Conservation (phyloP, 1,140 invertebrate species). For the Drosophila nigromelanica region DNA sequence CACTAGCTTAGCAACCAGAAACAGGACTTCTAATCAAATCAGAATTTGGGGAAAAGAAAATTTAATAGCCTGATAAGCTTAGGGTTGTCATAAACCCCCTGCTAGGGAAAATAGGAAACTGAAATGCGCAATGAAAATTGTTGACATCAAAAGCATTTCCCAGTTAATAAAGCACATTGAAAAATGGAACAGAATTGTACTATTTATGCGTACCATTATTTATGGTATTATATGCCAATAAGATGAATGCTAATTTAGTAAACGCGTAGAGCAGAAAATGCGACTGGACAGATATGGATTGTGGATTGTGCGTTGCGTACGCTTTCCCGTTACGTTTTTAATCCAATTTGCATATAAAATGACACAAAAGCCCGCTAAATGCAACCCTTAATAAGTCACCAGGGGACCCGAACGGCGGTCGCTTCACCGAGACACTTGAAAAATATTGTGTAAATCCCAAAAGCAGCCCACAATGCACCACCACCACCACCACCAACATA, state of each 20-base stretch:
- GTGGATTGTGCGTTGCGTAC: constrained; percentile 63
- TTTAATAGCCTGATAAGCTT: constrained; percentile 76
- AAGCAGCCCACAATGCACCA: constrained; percentile 37
- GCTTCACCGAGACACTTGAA: constrained; percentile 70
- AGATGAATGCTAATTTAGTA: constrained; percentile 68
- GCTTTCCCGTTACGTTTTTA: constrained; percentile 51
- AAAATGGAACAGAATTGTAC: constrained; percentile 38
- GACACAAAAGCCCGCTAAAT: constrained; percentile 81
- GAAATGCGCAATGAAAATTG: constrained; percentile 67
- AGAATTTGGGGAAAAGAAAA: constrained; percentile 33
- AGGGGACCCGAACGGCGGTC: constrained; percentile 70
- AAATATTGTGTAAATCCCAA: constrained; percentile 77
- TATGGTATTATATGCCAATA: constrained; percentile 71
- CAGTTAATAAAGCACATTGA: constrained; percentile 71
- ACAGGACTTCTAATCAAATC: constrained; percentile 68
- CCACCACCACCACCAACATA: constrained; percentile 21
- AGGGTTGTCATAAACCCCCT: constrained; percentile 24
- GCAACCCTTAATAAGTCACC: constrained; percentile 82
- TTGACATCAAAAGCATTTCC: constrained; percentile 77
- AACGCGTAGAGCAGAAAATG: constrained; percentile 56
- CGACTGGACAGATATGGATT: constrained; percentile 37
- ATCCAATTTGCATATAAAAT: constrained; percentile 82
- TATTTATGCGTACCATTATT: constrained; percentile 39
- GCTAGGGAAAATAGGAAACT: constrained; percentile 32
- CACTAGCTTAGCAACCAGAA: constrained; percentile 68